Percentiles rank a stretch among this genome's conserved stretches.
These are phyloP conservation scores for Callipepla squamata DNA, from an alignment of 2,113 vertebrate species.

Conservation along the genomic window DNA sequence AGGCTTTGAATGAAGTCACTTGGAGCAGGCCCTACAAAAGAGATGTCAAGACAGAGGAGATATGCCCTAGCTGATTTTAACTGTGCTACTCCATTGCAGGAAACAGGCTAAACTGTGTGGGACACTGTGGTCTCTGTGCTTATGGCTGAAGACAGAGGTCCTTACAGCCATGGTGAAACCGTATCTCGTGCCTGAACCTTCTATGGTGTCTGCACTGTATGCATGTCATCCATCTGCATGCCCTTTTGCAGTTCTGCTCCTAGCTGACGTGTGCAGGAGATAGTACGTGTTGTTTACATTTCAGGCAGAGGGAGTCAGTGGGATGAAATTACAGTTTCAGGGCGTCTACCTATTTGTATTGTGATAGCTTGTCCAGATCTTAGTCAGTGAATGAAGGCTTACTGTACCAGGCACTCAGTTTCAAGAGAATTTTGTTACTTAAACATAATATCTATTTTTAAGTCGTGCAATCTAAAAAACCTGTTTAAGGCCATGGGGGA, in stretches of 20 bases:
- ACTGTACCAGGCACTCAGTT: not conserved
- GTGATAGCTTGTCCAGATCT: not conserved
- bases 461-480: slow-evolving; percentile 32
- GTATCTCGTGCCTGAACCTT: not conserved
- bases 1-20: not conserved
- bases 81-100: not conserved
- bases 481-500: not conserved
- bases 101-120: not conserved
- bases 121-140: fast-evolving
- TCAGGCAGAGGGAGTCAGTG: not conserved
- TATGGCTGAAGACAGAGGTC: not conserved
- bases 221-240: fast-evolving
- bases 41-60: not conserved
- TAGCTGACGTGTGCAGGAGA: not conserved
- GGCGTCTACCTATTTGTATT: fast-evolving
- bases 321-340: not conserved
- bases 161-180: not conserved
- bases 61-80: not conserved
- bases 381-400: not conserved
- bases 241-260: not conserved
- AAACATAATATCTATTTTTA: slow-evolving; percentile 31
- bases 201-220: fast-evolving
- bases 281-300: fast-evolving
- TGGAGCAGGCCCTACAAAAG: not conserved
- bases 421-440: slow-evolving; percentile 8